A percentile compares a stretch with the other conserved stretches of the same genome.
phyloP scores from a whole-genome alignment of 1,140 invertebrate species.

The Panagrolaimus sp. region DNA sequence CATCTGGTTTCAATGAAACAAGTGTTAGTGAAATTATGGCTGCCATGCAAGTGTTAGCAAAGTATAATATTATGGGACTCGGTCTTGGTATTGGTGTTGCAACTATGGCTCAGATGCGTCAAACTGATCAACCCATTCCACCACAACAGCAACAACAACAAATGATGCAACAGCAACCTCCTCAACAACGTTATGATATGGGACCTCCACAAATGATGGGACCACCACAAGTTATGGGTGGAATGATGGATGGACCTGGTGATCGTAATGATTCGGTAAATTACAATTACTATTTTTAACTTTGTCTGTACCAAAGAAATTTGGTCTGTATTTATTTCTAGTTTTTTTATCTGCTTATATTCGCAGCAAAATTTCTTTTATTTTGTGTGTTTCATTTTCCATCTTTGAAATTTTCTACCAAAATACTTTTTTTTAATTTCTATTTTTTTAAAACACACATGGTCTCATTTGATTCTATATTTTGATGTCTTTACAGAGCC shows the following conservation, averaged over 20 bases:
- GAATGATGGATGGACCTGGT: background rate
- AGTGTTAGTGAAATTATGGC: slow-evolving; percentile 79
- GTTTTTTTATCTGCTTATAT: no score
- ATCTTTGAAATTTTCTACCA: no score
- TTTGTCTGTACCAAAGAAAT: background rate
- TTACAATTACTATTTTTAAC: slow-evolving; percentile 31
- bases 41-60: slow-evolving; percentile 83
- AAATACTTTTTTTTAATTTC: no score
- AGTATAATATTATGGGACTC: slow-evolving; percentile 82
- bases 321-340: background rate
- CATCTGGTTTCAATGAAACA: slow-evolving; percentile 78
- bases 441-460: no score
- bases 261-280: slow-evolving; percentile 7
- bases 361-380: background rate
- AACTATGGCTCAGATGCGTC: slow-evolving; percentile 53
- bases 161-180: slow-evolving; percentile 24
- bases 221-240: background rate
- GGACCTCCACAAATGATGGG: slow-evolving; percentile 27
- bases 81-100: slow-evolving; percentile 70
- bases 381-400: background rate
- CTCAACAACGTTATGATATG: slow-evolving; percentile 34
- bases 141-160: slow-evolving; percentile 28
- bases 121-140: slow-evolving; percentile 27
- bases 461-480: no score
- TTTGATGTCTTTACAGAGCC: slow-evolving; percentile 25